Percentiles rank a stretch among this genome's conserved stretches.
Conservation (phyloP, 2,113 vertebrate species). For the Dipodomys merriami region DNA sequence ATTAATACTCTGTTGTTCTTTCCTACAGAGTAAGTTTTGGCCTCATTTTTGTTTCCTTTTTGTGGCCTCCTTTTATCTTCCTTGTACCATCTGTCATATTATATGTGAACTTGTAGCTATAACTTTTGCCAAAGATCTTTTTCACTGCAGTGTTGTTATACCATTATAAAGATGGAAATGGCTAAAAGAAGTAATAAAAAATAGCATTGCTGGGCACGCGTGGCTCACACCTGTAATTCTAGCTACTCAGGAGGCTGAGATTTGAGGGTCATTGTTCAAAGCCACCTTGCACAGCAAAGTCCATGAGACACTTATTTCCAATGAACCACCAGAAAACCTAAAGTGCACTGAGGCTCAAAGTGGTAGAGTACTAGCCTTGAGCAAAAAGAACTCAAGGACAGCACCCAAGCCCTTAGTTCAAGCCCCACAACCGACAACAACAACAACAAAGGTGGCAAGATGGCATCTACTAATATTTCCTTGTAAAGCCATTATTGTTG, state of each 20-base stretch:
- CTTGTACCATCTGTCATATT: constrained; percentile 44
- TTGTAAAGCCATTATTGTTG: neutral
- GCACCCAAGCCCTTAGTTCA: neutral
- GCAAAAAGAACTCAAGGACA: no score
- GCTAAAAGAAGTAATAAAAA: neutral
- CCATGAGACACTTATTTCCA: no score
- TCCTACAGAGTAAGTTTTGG: constrained; percentile 58
- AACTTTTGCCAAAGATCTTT: constrained; percentile 31
- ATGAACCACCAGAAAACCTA: no score
- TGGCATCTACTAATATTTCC: neutral
- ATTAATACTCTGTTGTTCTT: constrained; percentile 56
- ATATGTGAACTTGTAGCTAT: constrained; percentile 39
- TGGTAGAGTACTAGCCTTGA: no score
- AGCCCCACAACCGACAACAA: no score
- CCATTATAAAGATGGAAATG: constrained; percentile 19
- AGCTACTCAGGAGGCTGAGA: no score
- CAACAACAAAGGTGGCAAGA: no score
- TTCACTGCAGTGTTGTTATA: neutral
- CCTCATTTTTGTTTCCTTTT: constrained; percentile 57
- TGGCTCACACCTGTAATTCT: no score
- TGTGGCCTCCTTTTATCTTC: constrained; percentile 34
- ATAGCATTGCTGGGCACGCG: no score
- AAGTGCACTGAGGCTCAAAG: no score
- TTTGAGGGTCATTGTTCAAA: no score
- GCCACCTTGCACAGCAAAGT: no score